phyloP scores from a whole-genome alignment of 2,888 invertebrate genomes.

The Drosophila meridionalis region DNA sequence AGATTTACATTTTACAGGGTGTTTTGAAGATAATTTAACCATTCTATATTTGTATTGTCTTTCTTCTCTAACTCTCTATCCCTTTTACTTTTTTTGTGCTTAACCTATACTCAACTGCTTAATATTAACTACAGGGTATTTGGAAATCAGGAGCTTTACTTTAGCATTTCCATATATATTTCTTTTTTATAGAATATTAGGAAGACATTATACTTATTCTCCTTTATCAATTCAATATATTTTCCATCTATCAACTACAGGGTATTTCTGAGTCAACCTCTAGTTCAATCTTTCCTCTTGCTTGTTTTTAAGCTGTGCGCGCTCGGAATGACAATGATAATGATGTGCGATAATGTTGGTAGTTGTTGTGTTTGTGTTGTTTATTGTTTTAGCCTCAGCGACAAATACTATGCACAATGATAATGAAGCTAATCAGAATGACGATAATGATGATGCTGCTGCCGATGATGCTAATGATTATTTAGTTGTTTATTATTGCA shows the following conservation, averaged over 20 bases:
- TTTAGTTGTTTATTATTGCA: conserved; percentile 33
- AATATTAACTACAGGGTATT: neutral
- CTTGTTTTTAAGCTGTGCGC: conserved; percentile 61
- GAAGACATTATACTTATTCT: neutral
- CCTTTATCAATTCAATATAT: too few relatives aligned
- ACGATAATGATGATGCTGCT: conserved; percentile 11
- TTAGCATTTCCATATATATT: neutral
- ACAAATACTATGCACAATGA: conserved; percentile 38
- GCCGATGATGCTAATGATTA: conserved; percentile 15
- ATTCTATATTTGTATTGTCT: too few relatives aligned
- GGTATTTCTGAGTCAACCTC: conserved; percentile 8
- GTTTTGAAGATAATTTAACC: too few relatives aligned
- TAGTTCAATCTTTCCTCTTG: neutral
- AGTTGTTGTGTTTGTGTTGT: conserved; percentile 62
- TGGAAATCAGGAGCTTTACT: neutral
- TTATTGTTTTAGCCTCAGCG: conserved; percentile 56
- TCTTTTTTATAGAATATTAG: neutral
- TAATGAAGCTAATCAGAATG: conserved; percentile 28
- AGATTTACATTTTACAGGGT: too few relatives aligned
- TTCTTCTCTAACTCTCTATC: too few relatives aligned
- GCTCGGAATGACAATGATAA: conserved; percentile 76
- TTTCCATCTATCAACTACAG: neutral
- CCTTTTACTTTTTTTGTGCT: too few relatives aligned
- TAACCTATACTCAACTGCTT: too few relatives aligned
- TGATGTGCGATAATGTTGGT: conserved; percentile 78